Conservation (phyloP, 2,113 vertebrate species). For the Lethenteron camtschaticum region DNA sequence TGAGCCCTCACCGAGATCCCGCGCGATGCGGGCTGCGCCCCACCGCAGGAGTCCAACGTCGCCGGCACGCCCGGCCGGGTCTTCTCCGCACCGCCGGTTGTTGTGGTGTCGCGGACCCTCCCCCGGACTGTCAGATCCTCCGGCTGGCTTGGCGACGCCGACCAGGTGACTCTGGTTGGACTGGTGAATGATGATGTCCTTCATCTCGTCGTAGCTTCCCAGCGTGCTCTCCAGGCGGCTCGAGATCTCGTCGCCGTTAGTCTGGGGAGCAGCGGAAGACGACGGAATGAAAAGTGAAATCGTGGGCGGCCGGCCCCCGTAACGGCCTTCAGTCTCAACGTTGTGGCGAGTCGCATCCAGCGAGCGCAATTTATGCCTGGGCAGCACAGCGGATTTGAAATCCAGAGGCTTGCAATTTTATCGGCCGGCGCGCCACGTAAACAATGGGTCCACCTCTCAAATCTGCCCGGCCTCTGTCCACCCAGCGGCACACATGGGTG, state of each 20-base stretch:
- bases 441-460: neutral
- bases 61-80: no score
- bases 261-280: conserved; percentile 24
- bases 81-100: no score
- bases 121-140: no score
- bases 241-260: conserved; percentile 59
- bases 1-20: no score
- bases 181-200: conserved; percentile 55
- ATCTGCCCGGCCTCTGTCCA: no score
- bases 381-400: neutral
- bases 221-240: conserved; percentile 64
- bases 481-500: no score
- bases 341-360: neutral
- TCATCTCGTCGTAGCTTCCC: conserved; percentile 67
- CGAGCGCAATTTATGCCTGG: neutral
- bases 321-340: neutral
- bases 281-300: neutral
- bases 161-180: conserved; percentile 46
- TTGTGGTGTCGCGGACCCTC: no score
- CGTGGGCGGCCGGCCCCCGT: neutral
- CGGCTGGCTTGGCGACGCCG: conserved; percentile 17
- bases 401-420: neutral
- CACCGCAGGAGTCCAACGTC: no score
- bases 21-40: no score
- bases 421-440: neutral